phyloP scores from a whole-genome alignment of 35 echinoderm and acorn worm genomes.

The Strongylocentrotus purpuratus region DNA sequence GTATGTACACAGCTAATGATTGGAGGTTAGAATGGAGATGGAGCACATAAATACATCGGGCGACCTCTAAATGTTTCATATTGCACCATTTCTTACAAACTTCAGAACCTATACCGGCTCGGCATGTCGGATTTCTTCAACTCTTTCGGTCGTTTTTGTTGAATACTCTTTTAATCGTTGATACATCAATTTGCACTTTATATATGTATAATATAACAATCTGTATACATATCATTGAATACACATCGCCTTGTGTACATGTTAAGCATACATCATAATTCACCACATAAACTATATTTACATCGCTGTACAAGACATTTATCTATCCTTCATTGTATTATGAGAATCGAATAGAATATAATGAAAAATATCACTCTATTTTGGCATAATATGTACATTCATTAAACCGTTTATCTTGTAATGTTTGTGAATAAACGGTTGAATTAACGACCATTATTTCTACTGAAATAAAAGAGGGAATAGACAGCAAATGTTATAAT shows the following conservation, averaged over 20 bases:
- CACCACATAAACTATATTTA: background rate
- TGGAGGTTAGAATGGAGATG: background rate
- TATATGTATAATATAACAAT: background rate
- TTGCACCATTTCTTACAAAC: background rate
- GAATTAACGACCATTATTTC: too few species aligned
- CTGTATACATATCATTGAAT: background rate
- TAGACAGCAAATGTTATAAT: too few species aligned
- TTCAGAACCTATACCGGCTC: background rate
- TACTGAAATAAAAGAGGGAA: too few species aligned
- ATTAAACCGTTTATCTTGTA: background rate
- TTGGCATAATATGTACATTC: background rate
- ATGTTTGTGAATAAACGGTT: too few species aligned
- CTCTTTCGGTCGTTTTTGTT: background rate
- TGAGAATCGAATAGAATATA: background rate
- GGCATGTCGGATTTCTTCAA: background rate
- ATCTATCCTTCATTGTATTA: background rate
- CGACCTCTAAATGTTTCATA: background rate
- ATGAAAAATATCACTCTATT: background rate
- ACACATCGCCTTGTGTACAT: background rate
- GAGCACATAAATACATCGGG: too few species aligned
- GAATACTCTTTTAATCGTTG: background rate
- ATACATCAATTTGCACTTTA: background rate
- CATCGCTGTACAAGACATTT: background rate
- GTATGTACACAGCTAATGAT: background rate
- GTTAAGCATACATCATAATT: background rate